phyloP scores from a whole-genome alignment of 1,140 invertebrate genomes.

The Zaprionus gabonicus region DNA sequence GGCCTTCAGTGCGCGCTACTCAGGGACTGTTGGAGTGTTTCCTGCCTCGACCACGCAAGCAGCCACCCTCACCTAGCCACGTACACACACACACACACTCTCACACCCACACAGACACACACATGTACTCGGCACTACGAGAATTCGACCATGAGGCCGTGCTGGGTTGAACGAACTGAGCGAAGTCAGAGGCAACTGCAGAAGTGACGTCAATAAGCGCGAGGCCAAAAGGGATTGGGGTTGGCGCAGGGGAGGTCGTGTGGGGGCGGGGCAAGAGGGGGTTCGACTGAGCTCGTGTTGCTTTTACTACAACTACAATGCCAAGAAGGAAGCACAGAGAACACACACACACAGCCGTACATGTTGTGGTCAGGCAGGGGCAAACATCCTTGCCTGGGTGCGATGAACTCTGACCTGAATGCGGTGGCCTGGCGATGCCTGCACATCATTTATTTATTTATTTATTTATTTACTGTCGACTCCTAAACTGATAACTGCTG shows the following conservation, averaged over 20 bases:
- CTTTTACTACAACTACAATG: conserved; percentile 14
- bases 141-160: conserved; percentile 68
- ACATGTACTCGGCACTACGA: conserved; percentile 18
- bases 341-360: too few relatives aligned
- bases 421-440: conserved; percentile 17
- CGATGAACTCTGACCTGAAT: conserved; percentile 73
- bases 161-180: conserved; percentile 74
- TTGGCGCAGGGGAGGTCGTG: conserved; percentile 12
- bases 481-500: conserved; percentile 1
- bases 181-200: conserved; percentile 64
- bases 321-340: not conserved
- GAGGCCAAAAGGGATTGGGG: conserved; percentile 65
- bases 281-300: not conserved
- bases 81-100: not conserved
- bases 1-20: not conserved
- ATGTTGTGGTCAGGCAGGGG: conserved; percentile 23
- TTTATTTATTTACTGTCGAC: conserved; percentile 13
- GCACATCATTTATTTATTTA: conserved; percentile 67
- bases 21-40: not conserved
- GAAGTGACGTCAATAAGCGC: conserved; percentile 79
- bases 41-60: not conserved
- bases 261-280: not conserved
- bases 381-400: conserved; percentile 65
- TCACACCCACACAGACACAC: not conserved
- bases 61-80: conserved; percentile 7